These are phyloP conservation scores for Serilophus lunatus DNA, from an alignment of 2,113 vertebrate species.

Conservation along the genomic window DNA sequence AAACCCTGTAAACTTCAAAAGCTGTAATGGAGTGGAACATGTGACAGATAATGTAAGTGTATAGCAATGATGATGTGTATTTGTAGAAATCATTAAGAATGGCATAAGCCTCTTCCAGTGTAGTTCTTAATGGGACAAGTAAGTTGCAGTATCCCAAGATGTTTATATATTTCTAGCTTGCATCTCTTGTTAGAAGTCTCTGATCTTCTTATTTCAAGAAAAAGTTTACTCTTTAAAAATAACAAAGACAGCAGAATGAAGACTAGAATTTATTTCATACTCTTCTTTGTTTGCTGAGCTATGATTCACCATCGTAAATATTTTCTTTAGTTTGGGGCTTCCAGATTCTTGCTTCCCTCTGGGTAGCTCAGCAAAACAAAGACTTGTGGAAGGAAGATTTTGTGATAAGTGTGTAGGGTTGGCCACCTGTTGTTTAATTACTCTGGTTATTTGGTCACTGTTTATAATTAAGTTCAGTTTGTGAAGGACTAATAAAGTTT, in stretches of 20 bases:
- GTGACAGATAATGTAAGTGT: not conserved
- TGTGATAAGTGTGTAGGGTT: not conserved
- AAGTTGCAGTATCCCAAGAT: not conserved
- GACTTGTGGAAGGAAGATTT: not conserved
- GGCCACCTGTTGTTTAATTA: slow-evolving; percentile 1
- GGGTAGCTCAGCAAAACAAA: not conserved
- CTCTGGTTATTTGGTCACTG: not conserved
- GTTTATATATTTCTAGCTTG: not conserved
- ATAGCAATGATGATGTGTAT: not conserved
- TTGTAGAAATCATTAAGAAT: not conserved
- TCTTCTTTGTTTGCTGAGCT: not conserved
- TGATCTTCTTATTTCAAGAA: not conserved
- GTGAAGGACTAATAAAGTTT: not conserved
- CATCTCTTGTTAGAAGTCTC: not conserved
- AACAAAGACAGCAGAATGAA: not conserved
- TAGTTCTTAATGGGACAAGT: not conserved
- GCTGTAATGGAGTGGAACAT: not conserved
- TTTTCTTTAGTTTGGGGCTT: not conserved
- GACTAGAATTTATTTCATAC: not conserved
- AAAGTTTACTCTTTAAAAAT: slow-evolving; percentile 1
- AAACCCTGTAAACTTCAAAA: not conserved
- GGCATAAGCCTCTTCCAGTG: not conserved
- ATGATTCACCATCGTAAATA: not conserved
- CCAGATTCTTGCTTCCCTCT: not conserved
- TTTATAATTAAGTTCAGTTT: not conserved